A percentile compares a stretch with the other conserved stretches of the same genome.
These are phyloP conservation scores for Platichthys flesus DNA, from an alignment of 2,113 vertebrate species.

Conservation along the genomic window DNA sequence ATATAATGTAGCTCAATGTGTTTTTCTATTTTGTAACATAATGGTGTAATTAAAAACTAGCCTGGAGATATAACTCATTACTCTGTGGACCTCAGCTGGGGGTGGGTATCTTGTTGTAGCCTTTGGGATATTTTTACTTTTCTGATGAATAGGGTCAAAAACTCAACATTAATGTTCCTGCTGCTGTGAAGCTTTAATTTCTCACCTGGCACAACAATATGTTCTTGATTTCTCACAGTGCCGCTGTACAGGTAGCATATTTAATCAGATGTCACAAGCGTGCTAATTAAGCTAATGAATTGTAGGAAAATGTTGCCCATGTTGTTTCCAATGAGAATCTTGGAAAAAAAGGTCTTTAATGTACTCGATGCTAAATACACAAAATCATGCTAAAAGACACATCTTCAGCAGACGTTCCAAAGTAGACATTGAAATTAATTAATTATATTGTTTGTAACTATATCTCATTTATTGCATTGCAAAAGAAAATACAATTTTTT, in stretches of 20 bases:
- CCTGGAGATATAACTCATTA: conserved; percentile 8
- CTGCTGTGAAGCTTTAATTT: neutral
- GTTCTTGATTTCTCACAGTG: neutral
- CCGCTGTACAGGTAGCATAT: neutral
- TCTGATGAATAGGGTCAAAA: neutral
- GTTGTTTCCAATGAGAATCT: neutral
- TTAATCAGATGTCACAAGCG: neutral
- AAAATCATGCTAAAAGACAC: neutral
- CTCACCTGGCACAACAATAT: neutral
- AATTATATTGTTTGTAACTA: too few species aligned
- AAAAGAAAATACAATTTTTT: too few species aligned
- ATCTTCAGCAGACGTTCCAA: neutral
- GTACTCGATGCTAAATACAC: neutral
- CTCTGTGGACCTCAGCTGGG: neutral
- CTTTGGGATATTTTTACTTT: conserved; percentile 2
- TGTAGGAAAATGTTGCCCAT: neutral
- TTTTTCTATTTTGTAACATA: conserved; percentile 21
- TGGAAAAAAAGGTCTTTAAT: neutral
- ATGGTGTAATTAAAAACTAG: conserved; percentile 29
- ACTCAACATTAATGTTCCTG: neutral
- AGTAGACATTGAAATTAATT: neutral
- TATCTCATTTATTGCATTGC: too few species aligned
- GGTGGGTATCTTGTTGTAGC: neutral
- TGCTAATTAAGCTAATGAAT: neutral
- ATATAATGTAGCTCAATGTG: conserved; percentile 3